A percentile compares a stretch with the other conserved stretches of the same genome.
Conservation (phyloP, 1,140 invertebrate genomes). For the Daktulosphaira vitifoliae region DNA sequence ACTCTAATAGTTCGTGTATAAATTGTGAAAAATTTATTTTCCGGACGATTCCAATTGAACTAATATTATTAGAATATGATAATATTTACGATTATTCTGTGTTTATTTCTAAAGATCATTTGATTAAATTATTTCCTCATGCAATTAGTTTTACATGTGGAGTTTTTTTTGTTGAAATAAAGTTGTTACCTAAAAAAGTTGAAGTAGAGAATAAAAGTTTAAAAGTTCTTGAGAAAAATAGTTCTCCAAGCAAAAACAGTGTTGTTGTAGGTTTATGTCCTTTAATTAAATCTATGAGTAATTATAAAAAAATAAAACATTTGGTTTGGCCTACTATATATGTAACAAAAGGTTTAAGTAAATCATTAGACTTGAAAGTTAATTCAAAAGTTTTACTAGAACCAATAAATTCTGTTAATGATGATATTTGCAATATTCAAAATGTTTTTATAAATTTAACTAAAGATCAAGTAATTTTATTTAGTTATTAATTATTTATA, state of each 20-base stretch:
- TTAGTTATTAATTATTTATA: too few species aligned
- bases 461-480: too few species aligned
- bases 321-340: conserved; percentile 19
- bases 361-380: neutral
- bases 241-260: too few species aligned
- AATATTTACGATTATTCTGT: conserved; percentile 16
- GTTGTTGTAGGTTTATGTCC: conserved; percentile 6
- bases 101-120: conserved; percentile 3
- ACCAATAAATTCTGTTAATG: neutral
- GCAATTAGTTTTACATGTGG: neutral
- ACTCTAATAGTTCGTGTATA: neutral
- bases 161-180: conserved; percentile 13
- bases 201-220: too few species aligned
- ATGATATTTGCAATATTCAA: conserved; percentile 4
- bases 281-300: conserved; percentile 1
- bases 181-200: conserved; percentile 2
- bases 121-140: neutral
- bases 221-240: too few species aligned
- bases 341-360: neutral
- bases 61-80: neutral
- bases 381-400: conserved; percentile 11
- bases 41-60: conserved; percentile 2
- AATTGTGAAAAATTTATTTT: conserved; percentile 5
- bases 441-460: neutral
- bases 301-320: conserved; percentile 3